Conservation (phyloP, 2,888 invertebrate genomes). For the Acrobeloides nanus region DNA sequence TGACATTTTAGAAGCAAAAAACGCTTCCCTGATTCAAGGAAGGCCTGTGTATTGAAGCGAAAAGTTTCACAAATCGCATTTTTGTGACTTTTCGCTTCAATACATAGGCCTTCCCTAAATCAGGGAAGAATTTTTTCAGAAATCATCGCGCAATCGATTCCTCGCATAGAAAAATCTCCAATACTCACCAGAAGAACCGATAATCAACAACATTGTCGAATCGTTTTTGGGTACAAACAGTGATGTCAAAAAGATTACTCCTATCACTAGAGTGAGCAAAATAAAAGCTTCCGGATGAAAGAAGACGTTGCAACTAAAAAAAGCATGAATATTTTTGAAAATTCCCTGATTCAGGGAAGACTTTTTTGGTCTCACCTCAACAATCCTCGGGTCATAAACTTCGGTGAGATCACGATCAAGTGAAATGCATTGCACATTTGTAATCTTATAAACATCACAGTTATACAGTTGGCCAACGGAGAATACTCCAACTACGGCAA, state of each 20-base stretch:
- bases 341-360: slow-evolving; percentile 2
- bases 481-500: slow-evolving; percentile 87
- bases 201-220: slow-evolving; percentile 75
- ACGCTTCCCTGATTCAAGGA: not conserved
- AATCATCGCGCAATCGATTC: no score
- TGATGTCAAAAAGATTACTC: slow-evolving; percentile 72
- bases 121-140: no score
- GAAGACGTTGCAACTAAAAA: slow-evolving; percentile 66
- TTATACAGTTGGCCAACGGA: slow-evolving; percentile 92
- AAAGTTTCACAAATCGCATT: no score
- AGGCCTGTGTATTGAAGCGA: no score
- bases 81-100: no score
- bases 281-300: slow-evolving; percentile 97
- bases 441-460: slow-evolving; percentile 74
- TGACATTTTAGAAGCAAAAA: not conserved
- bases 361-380: slow-evolving; percentile 40
- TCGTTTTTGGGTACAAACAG: slow-evolving; percentile 82
- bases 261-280: slow-evolving; percentile 65
- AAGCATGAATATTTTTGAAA: not conserved
- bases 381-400: slow-evolving; percentile 34
- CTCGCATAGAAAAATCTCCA: no score
- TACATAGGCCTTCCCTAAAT: no score
- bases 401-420: slow-evolving; percentile 30
- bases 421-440: slow-evolving; percentile 45
- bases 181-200: slow-evolving; percentile 81